Base-by-base conservation (phyloP, 1,140 invertebrate species). In the Listronotus bonariensis region DNA sequence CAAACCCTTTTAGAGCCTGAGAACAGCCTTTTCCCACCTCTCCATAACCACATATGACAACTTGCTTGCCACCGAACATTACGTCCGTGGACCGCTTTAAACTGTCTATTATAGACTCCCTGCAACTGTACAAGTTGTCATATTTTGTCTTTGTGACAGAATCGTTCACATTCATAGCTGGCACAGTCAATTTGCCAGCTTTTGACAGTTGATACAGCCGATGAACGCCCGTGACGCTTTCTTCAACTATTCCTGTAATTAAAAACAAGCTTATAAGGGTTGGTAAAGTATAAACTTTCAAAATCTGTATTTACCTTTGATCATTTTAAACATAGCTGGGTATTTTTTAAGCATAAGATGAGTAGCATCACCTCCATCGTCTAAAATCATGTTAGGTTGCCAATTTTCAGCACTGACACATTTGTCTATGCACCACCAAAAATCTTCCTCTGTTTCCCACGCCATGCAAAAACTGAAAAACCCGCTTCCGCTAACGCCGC, bases 81-180 rank as follows among this genome's bases (percentile, higher is more conserved):
- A 98, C 87, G 78, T 99, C 96, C 12, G 96, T 98, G 10, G 95
- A 95, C 65, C 96, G 85, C 80, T 98, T 98, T 53, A 99, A 72
- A 74, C 93, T 91, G 79, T 94, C 92, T 71, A 95, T 86, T 71
- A 95, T 92, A 56, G 90, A 92, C 81, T 95, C 92, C 31, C 92
- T 84, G 79, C 94, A 97, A 69, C 92, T 93, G 78, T 97, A 97
- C 18, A 97, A 82, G 81, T 96, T 98, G 78, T 99, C 96, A 80
- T 97, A 98, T 83, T 98, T 98, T n/a, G 95, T 98, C 85, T 99
- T 99, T 0, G 95, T 98, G 8, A 99, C 96, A 18, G 94, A 97
- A 81, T 98, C 96, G 77, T 98, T 98, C 32, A 99, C 95, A 82
- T 99, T 99, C 94, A 99, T 98, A 1, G 97, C 96, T 2, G 96